Evolutionary conservation across 2,797 vertebrate species (phyloP), one percentile per base, ranked within the genome.

Genomic region (Paguma larvata): DNA sequence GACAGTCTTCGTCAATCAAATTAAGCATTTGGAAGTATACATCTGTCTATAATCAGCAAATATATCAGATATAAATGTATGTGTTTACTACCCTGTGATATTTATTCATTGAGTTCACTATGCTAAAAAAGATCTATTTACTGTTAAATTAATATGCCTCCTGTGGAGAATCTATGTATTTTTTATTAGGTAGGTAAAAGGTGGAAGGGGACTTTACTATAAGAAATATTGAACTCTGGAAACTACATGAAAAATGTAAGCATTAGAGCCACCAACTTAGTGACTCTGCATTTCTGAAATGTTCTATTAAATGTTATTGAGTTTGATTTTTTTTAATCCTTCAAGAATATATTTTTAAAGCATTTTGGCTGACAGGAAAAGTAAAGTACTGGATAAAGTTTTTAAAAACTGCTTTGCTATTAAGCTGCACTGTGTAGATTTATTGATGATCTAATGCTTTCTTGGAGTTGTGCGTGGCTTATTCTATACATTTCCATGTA

Each of bases 91-190:
- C 23, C 2, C 13, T 77, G 72, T 15, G 27, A 3, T 68, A 44
- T 75, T 34, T 89, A 25, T 65, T 79, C 2, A 90, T 72, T 87
- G 38, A 84, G 62, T 48, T 84, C 83, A 63, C 56, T 32, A 46
- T 87, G 27, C 13, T 94, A 84, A 96, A 44, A 67, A 95, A 46
- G 5, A n/a, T 78, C 27, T 79, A 48, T 38, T 84, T 92, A 41
- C 5, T 34, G 1, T 83, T 87, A 92, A 89, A 73, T 75, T 83
- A 67, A 63, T 70, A 83, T 62, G 25, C 12, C 5, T 89, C 19
- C 10, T 87, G 11, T 84, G n/a, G 48, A 75, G 5, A 77, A 84
- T 95, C 41, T 11, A 46, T 41, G 10, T 34, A 2, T 59, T 93
- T 91, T 95, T 70, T 75, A 87, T 75, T 77, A 83, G 11, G 19